Evolutionary conservation across 2,113 vertebrate species (phyloP), one percentile per base, ranked within the genome.

Genomic region (Galbula dea): DNA sequence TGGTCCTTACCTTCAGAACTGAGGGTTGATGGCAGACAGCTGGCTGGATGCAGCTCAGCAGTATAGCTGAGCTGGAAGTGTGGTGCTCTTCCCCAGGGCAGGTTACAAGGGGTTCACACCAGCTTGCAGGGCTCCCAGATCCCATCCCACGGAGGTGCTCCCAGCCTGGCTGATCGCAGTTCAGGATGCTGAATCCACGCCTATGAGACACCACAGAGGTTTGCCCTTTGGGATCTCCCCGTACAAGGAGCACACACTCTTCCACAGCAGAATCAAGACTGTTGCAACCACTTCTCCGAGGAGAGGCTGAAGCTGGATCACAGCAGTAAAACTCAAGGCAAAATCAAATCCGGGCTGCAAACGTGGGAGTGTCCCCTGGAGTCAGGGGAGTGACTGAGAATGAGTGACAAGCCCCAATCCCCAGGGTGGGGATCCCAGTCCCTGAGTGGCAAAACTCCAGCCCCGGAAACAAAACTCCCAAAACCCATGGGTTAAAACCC

Each of bases 361-460:
- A 9, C 2, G 0, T 2, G 0, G 54, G 29, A 62, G 1, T 4
- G 36, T 15, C n/a, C 14, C 0, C 1, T 1, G 62, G 37, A 0
- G 0, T 9, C 3, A 4, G 29, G 12, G 34, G 23, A 27, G 21
- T 1, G 2, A 7, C n/a, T 1, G 43, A 66, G 27, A 18, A 0
- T 0, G 16, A 32, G 9, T 8, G 12, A 12, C 21, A 74, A 82
- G 66, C 8, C 41, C 20, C 59, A 30, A 0, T 2, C 11, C 22
- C 12, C 1, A 8, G n/a, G 41, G 41, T 11, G 41, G 41, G 41
- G 41, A 43, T 5, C 5, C 46, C 46, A 59, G 19, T 7, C 8
- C n/a, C 13, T 10, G 3, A 15, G 48, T 2, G 26, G 45, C 27
- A 27, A 59, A 24, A 23, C 10, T 39, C 34, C 24, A 34, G 19